phyloP scores from a whole-genome alignment of 2,113 vertebrate genomes.

The Zingel zingel region DNA sequence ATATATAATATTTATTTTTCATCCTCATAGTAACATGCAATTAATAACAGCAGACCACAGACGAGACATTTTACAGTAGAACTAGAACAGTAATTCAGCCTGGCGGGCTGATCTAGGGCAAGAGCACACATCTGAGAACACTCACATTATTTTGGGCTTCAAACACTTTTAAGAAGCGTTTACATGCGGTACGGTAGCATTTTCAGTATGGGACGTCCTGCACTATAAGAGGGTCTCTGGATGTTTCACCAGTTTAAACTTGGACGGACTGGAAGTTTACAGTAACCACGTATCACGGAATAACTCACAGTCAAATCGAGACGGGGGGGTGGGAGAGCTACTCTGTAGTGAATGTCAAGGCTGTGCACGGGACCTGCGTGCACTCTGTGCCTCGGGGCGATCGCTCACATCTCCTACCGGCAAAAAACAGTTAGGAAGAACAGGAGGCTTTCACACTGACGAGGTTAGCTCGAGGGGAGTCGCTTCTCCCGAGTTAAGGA shows the following conservation, averaged over 20 bases:
- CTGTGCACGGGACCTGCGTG: slow-evolving; percentile 78
- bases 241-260: slow-evolving; percentile 60
- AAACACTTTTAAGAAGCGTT: slow-evolving; percentile 67
- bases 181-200: slow-evolving; percentile 66
- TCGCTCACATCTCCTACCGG: slow-evolving; percentile 16
- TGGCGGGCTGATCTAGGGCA: slow-evolving; percentile 54
- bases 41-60: slow-evolving; percentile 84
- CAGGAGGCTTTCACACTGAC: slow-evolving; percentile 23
- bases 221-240: slow-evolving; percentile 54
- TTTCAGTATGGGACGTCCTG: slow-evolving; percentile 38
- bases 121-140: slow-evolving; percentile 73
- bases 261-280: slow-evolving; percentile 75
- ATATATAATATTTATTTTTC: slow-evolving; percentile 79
- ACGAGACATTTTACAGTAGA: slow-evolving; percentile 79
- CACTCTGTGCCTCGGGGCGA: slow-evolving; percentile 52
- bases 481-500: slow-evolving; percentile 22
- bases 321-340: neutral
- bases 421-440: slow-evolving; percentile 34
- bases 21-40: slow-evolving; percentile 83
- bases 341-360: slow-evolving; percentile 44
- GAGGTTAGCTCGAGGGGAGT: neutral
- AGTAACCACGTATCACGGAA: slow-evolving; percentile 74
- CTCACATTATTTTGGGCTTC: slow-evolving; percentile 72
- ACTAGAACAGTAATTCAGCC: slow-evolving; percentile 78
- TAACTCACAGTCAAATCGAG: slow-evolving; percentile 54